A percentile compares a stretch with the other conserved stretches of the same genome.
Evolutionary conservation across 2,113 vertebrate genomes (phyloP).

Genomic region (Mormoops blainvillei): DNA sequence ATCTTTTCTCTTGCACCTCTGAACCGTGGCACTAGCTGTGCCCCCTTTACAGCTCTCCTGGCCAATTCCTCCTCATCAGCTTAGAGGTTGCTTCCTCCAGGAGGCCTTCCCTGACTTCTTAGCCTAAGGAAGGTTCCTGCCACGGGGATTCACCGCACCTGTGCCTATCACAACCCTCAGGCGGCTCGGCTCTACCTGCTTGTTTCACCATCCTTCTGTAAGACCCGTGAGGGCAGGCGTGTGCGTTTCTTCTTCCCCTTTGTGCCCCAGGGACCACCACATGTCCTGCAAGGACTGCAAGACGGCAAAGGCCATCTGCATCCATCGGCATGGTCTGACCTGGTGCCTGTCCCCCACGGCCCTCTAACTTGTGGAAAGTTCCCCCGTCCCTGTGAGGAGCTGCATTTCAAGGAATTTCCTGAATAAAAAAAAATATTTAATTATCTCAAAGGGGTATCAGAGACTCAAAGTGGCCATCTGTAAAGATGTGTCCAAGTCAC

Average conservation of each 20-base stretch:
- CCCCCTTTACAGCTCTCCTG: background rate
- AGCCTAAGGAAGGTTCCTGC: background rate
- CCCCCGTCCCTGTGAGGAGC: fast-evolving
- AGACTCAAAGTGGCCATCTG: background rate
- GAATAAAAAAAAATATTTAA: background rate
- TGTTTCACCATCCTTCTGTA: background rate
- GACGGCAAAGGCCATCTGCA: no score
- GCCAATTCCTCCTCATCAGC: background rate
- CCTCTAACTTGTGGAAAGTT: background rate
- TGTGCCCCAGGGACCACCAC: background rate
- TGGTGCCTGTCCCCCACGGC: background rate
- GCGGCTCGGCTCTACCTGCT: fast-evolving
- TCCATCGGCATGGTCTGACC: background rate
- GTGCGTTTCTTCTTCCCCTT: no score
- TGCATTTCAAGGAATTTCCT: background rate
- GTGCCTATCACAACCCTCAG: background rate
- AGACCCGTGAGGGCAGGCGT: fast-evolving
- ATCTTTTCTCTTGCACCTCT: background rate
- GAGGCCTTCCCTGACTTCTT: background rate
- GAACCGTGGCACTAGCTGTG: background rate
- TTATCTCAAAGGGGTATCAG: background rate
- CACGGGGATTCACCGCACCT: no score
- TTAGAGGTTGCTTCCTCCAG: background rate
- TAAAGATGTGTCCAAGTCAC: background rate
- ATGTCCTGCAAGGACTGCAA: background rate